Percentiles rank a stretch among this genome's conserved stretches.
Evolutionary conservation across 37 sponge, comb jelly and placozoan species (phyloP).

Genomic region (Petrosia ficiformis): DNA sequence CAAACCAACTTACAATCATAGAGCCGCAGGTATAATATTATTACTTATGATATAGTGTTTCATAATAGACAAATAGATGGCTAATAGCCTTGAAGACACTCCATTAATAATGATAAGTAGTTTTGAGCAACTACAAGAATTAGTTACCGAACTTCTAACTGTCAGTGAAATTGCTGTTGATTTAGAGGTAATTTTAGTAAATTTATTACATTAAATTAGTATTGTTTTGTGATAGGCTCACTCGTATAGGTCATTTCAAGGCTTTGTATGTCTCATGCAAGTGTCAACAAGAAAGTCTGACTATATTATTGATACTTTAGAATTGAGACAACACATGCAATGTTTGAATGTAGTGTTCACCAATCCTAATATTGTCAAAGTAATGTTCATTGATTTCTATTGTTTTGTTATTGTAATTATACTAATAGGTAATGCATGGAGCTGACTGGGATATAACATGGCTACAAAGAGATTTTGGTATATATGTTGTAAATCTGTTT

Average conservation of each 20-base stretch:
- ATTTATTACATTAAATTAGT: neutral
- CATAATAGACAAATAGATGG: constrained; percentile 6
- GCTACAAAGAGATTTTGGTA: constrained; percentile 93
- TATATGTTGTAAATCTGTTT: constrained; percentile 96
- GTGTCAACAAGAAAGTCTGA: constrained; percentile 85
- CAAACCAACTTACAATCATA: constrained; percentile 36
- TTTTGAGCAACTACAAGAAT: constrained; percentile 54
- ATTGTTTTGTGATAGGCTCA: constrained; percentile 50
- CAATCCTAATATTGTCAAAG: constrained; percentile 92
- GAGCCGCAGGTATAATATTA: constrained; percentile 44
- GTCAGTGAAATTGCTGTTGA: constrained; percentile 86
- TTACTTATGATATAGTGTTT: neutral
- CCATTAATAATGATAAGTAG: constrained; percentile 64
- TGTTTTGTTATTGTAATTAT: neutral
- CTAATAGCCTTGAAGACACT: constrained; percentile 60
- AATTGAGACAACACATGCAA: constrained; percentile 70
- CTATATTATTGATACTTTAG: constrained; percentile 88
- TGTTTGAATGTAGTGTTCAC: constrained; percentile 85
- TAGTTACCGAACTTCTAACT: constrained; percentile 42
- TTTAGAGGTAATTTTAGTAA: constrained; percentile 67
- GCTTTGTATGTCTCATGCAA: constrained; percentile 95
- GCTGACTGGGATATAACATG: constrained; percentile 86
- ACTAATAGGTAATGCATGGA: constrained; percentile 88
- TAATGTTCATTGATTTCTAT: constrained; percentile 13
- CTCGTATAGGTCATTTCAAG: constrained; percentile 83